These are phyloP conservation scores for Euglossa dilemma DNA, from an alignment of 1,140 invertebrate species.

Conservation along the genomic window DNA sequence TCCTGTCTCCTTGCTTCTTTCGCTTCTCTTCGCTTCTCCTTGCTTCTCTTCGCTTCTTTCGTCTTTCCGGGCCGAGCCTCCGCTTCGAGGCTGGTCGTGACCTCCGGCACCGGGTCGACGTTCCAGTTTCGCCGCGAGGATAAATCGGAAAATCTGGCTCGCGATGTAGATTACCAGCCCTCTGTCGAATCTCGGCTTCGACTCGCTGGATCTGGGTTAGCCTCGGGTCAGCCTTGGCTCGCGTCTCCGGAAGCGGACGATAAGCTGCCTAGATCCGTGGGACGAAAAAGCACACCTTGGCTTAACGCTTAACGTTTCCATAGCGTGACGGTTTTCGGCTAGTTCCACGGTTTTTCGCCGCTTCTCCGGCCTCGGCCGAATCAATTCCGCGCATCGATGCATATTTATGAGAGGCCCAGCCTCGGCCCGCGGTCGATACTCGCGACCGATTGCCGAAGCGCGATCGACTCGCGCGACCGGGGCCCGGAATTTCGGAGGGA, in stretches of 20 bases:
- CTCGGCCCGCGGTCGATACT: constrained; percentile 26
- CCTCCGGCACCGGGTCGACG: too few relatives aligned
- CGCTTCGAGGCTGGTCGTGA: too few relatives aligned
- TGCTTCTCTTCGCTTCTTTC: constrained; percentile 50
- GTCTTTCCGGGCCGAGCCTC: not conserved
- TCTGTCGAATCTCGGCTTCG: too few relatives aligned
- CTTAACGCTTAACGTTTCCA: constrained; percentile 38
- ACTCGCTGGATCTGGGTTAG: too few relatives aligned
- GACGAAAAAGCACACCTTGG: not conserved
- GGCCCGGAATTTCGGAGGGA: too few relatives aligned
- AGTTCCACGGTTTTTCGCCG: constrained; percentile 42
- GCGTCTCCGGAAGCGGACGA: not conserved
- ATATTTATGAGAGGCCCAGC: constrained; percentile 51
- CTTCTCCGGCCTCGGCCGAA: constrained; percentile 28
- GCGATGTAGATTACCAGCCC: too few relatives aligned
- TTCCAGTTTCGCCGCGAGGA: too few relatives aligned
- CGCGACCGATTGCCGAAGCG: constrained; percentile 13
- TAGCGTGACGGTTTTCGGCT: constrained; percentile 47
- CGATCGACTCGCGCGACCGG: not conserved
- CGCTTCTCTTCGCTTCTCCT: constrained; percentile 40
- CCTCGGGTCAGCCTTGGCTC: too few relatives aligned
- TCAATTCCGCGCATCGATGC: constrained; percentile 48
- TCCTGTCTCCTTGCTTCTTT: not conserved
- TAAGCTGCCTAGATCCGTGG: not conserved
- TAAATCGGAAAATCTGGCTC: too few relatives aligned